Percentiles rank a stretch among this genome's conserved stretches.
These are phyloP conservation scores for Carettochelys insculpta DNA, from an alignment of 2,113 vertebrate species.

Conservation along the genomic window DNA sequence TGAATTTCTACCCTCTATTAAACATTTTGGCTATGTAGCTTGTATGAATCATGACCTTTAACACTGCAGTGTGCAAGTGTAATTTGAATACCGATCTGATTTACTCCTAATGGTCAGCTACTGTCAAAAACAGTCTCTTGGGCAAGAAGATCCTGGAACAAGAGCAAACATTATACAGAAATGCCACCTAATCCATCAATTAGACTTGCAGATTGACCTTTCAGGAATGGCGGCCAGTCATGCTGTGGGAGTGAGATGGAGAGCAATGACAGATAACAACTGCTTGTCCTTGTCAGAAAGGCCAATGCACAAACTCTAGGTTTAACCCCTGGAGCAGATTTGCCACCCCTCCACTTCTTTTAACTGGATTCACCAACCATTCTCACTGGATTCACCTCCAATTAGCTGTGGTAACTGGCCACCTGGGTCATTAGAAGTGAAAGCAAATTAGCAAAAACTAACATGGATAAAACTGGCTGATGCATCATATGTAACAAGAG, in stretches of 20 bases:
- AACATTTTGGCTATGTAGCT: accelerated
- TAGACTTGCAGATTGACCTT: background rate
- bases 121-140: background rate
- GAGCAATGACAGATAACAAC: background rate
- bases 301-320: background rate
- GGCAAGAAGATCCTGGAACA: background rate
- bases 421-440: background rate
- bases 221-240: background rate
- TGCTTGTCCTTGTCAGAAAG: background rate
- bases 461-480: background rate
- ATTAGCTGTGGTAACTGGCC: background rate
- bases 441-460: background rate
- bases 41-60: background rate
- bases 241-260: background rate
- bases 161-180: background rate
- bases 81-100: background rate
- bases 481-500: background rate
- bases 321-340: background rate
- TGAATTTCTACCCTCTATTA: background rate
- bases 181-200: background rate
- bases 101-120: background rate
- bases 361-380: background rate
- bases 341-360: background rate
- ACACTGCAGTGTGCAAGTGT: background rate
- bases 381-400: background rate